A percentile compares a stretch with the other conserved stretches of the same genome.
phyloP scores from a whole-genome alignment of 2,888 invertebrate genomes.

The Pyrochroa serraticornis region DNA sequence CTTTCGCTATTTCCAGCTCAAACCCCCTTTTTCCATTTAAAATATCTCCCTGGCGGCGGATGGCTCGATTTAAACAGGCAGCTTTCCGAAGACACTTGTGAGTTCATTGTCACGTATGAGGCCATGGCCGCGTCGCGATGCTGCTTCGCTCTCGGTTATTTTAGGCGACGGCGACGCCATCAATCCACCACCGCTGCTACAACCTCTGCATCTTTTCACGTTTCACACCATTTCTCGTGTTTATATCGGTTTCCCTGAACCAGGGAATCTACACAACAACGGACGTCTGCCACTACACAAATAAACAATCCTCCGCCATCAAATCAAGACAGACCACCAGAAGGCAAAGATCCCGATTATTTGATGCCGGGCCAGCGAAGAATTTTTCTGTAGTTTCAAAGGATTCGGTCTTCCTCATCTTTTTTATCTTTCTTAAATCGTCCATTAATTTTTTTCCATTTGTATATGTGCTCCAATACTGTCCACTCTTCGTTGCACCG shows the following conservation, averaged over 20 bases:
- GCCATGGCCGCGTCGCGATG: constrained; percentile 30
- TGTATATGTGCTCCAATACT: too few species aligned
- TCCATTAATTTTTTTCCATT: too few species aligned
- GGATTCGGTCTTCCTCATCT: too few species aligned
- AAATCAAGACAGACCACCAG: too few species aligned
- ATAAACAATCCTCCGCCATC: too few species aligned
- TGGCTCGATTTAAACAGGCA: constrained; percentile 16
- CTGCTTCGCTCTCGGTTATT: constrained; percentile 18
- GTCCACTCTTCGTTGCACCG: too few species aligned
- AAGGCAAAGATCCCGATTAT: too few species aligned
- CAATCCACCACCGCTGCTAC: constrained; percentile 8
- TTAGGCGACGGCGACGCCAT: constrained; percentile 18
- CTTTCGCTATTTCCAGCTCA: constrained; percentile 29
- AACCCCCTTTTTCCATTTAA: constrained; percentile 31
- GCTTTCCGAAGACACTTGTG: constrained; percentile 37
- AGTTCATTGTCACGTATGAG: constrained; percentile 40
- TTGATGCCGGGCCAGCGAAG: too few species aligned
- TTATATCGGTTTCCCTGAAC: constrained; percentile 36
- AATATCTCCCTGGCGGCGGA: constrained; percentile 36
- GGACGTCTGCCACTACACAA: too few species aligned
- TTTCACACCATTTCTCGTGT: constrained; percentile 34
- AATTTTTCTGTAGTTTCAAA: too few species aligned
- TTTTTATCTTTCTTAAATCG: too few species aligned
- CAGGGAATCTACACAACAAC: constrained; percentile 3
- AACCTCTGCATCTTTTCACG: constrained; percentile 34